Evolutionary conservation across 2,113 vertebrate species (phyloP).

Genomic region (Cercopithecus mona): DNA sequence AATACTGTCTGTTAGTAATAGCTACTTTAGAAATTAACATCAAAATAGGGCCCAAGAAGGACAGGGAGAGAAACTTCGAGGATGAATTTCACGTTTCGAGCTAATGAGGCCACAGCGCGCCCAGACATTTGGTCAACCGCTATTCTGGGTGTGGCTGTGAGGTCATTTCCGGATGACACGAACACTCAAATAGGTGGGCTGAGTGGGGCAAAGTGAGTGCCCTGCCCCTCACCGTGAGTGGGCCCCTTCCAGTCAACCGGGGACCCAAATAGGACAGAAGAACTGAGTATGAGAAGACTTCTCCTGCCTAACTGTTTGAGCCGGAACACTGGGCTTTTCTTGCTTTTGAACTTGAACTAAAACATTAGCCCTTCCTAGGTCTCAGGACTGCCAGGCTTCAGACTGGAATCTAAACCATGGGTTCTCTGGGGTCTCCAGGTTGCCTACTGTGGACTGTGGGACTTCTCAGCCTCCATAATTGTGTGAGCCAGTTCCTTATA

Average conservation of each 20-base stretch:
- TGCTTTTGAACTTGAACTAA: neutral
- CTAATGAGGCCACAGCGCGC: neutral
- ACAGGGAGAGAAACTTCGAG: neutral
- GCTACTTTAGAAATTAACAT: neutral
- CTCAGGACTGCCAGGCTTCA: too few relatives aligned
- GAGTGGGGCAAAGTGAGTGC: too few relatives aligned
- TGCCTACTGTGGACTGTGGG: neutral
- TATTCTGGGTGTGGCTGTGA: neutral
- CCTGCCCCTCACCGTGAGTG: rapidly evolving
- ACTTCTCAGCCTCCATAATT: neutral
- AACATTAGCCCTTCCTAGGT: too few relatives aligned
- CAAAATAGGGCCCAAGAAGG: neutral
- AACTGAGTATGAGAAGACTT: neutral
- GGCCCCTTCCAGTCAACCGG: neutral
- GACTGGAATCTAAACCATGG: neutral
- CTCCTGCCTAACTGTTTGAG: neutral
- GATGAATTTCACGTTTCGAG: neutral
- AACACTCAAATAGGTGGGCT: rapidly evolving
- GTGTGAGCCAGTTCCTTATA: neutral
- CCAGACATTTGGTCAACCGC: neutral
- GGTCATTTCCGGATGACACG: too few relatives aligned
- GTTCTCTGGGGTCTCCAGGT: neutral
- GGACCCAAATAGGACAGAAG: neutral
- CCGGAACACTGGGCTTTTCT: too few relatives aligned
- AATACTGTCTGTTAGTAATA: neutral